Base-by-base conservation (phyloP, 1,140 invertebrate genomes). In the Varroa destructor region DNA sequence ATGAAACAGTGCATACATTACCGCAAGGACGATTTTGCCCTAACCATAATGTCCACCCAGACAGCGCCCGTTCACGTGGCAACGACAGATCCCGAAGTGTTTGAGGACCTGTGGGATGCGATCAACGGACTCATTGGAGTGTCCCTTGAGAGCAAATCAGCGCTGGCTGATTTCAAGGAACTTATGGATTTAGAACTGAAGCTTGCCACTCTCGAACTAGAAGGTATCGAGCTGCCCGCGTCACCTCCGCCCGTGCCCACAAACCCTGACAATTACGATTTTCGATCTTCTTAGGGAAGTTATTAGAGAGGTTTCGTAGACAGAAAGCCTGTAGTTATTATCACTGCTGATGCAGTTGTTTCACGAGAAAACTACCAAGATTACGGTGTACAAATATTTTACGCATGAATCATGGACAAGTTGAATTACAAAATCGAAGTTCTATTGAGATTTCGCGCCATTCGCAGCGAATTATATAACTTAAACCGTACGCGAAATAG, bases 151-250 rank as follows among this genome's bases (percentile, higher is more conserved):
- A 67, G 61, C 46, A 37, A 67, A 14, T 67, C 61, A 37, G 61
- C 61, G 14, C 37, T 43, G 46, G 46, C 12, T 2, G 61, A 67
- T 67, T 67, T 67, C 37, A 12, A 37, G 12, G 10, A 36, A 1
- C 46, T 67, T 12, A 67, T 67, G 61, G 61, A 67, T 14, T 46
- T 67, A 43, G 61, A 67, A 67, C 46, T 67, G 61, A 67, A 67
- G 61, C 61, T 67, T 40, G 61, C 61, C 61, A 43, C 61, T 4
- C 61, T 67, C 37, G 61, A 67, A 67, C 46, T 67, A 10, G 61
- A 67, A 37, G 61, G 37, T 14, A 40, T 67, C 61, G 61, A 67
- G 61, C 37, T 67, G 61, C 61, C 61, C 12, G 12, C 40, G 12
- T 43, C 61, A 12, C 61, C 61, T 36, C 61, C 61, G 40, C 40